Evolutionary conservation across 35 echinoderm and acorn worm species (phyloP).

Genomic region (Strongylocentrotus purpuratus): DNA sequence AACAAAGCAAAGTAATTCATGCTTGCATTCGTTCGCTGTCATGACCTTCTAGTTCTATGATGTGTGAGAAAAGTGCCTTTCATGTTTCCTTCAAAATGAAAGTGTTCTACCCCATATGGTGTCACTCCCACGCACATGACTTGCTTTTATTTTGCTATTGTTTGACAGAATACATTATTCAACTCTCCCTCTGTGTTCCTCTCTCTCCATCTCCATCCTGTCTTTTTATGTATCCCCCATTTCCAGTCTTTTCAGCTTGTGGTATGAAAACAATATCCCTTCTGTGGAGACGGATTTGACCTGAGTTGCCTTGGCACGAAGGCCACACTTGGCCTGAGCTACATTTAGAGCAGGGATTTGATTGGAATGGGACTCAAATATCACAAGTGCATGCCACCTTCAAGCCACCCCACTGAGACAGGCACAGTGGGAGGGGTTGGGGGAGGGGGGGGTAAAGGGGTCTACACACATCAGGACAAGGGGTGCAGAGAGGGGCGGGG

Average conservation of each 20-base stretch:
- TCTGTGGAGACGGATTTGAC: conserved; percentile 10
- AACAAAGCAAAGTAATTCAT: not conserved
- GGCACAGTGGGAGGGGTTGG: not conserved
- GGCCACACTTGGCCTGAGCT: not conserved
- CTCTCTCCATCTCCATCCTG: not conserved
- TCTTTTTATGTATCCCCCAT: conserved; percentile 1
- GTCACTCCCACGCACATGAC: not conserved
- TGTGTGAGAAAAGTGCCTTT: not conserved
- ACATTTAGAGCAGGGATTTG: conserved; percentile 3
- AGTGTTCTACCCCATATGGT: not conserved
- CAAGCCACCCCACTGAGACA: not conserved
- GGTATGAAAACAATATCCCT: conserved; percentile 13
- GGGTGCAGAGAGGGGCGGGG: not conserved
- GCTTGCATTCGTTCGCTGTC: not conserved
- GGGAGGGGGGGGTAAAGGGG: not conserved
- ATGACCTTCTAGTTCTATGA: not conserved
- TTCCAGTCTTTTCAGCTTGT: not conserved
- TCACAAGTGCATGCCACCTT: conserved; percentile 22
- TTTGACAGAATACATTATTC: not conserved
- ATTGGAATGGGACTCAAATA: conserved; percentile 43
- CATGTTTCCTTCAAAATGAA: not conserved
- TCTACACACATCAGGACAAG: not conserved
- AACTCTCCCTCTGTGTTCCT: not conserved
- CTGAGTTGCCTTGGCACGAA: not conserved
- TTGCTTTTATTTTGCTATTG: not conserved